These are phyloP conservation scores for Dioctria linearis DNA, from an alignment of 2,888 invertebrate species.

Conservation along the genomic window DNA sequence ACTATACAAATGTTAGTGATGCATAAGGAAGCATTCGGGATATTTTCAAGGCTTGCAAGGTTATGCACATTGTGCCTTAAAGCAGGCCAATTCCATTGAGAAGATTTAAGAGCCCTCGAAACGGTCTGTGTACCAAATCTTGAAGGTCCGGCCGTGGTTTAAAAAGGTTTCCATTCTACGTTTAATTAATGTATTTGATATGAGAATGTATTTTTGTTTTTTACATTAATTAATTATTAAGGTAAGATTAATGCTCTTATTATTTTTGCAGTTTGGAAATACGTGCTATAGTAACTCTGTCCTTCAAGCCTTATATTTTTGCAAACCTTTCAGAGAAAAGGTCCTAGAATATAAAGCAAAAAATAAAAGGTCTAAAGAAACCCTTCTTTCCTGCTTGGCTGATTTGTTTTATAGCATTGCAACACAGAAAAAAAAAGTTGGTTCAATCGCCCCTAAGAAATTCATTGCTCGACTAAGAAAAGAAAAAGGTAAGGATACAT, in stretches of 20 bases:
- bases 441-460: conserved; percentile 99
- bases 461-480: conserved; percentile 98
- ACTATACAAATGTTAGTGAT: no score
- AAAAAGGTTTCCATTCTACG: no score
- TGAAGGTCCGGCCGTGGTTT: no score
- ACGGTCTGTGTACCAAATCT: no score
- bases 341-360: conserved; percentile 98
- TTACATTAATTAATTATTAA: conserved; percentile 22
- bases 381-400: conserved; percentile 96
- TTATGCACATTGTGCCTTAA: no score
- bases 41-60: no score
- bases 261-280: conserved; percentile 91
- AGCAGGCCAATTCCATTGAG: no score
- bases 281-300: conserved; percentile 99
- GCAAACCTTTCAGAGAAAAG: conserved; percentile 98
- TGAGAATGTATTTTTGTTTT: conserved; percentile 6
- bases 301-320: conserved; percentile 98
- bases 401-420: conserved; percentile 99
- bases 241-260: neutral
- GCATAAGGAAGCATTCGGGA: no score
- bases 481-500: conserved; percentile 85
- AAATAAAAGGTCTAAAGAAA: conserved; percentile 96
- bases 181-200: no score
- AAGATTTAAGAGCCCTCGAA: no score
- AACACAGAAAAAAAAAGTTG: conserved; percentile 99